phyloP scores from a whole-genome alignment of 1,140 invertebrate genomes.

The Tetragonula clypearis region DNA sequence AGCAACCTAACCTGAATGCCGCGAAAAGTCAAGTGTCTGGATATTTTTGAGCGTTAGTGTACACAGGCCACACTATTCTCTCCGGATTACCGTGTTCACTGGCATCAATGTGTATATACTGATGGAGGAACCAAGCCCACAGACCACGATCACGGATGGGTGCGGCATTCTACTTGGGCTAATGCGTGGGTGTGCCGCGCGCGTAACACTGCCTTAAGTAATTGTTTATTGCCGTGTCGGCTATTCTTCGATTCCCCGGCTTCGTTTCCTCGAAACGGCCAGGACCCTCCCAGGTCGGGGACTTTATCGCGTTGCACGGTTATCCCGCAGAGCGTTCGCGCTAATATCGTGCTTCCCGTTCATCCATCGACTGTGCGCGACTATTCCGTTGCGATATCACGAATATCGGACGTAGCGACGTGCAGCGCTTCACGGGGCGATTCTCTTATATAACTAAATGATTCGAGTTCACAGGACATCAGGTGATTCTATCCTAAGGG shows the following conservation, averaged over 20 bases:
- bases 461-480: not conserved
- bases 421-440: not conserved
- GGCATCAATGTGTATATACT: constrained; percentile 46
- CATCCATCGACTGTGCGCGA: constrained; percentile 22
- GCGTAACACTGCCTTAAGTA: constrained; percentile 80
- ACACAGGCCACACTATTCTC: not conserved
- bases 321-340: constrained; percentile 20
- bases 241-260: constrained; percentile 67
- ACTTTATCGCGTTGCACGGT: constrained; percentile 31
- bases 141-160: constrained; percentile 71
- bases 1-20: not conserved
- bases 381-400: constrained; percentile 20
- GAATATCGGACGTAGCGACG: constrained; percentile 5
- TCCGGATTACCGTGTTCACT: not conserved
- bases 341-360: constrained; percentile 44
- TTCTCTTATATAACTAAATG: not conserved
- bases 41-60: not conserved
- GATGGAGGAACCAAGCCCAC: constrained; percentile 69
- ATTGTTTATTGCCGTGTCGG: constrained; percentile 80
- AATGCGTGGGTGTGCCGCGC: constrained; percentile 79
- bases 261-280: constrained; percentile 61
- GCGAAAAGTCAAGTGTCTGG: not conserved
- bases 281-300: constrained; percentile 44
- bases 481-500: not conserved
- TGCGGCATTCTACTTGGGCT: constrained; percentile 78